phyloP scores from a whole-genome alignment of 2,888 invertebrate genomes.

The Rhamnusium bicolor region DNA sequence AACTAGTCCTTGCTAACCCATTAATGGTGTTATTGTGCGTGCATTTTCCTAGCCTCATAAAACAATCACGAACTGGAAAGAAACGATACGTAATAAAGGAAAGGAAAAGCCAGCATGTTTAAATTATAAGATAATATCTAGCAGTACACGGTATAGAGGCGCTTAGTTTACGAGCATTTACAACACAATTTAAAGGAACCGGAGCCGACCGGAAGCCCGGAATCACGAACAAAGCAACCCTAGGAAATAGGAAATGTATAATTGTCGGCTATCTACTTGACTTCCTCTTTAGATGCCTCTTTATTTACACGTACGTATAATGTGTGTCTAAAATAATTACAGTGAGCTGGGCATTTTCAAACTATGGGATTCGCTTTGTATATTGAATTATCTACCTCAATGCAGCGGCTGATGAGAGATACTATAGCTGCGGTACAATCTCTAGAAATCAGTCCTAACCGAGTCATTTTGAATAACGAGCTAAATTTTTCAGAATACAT shows the following conservation, averaged over 20 bases:
- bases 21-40: background rate
- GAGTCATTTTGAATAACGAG: too few relatives aligned
- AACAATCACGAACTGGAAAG: background rate
- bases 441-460: too few relatives aligned
- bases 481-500: too few relatives aligned
- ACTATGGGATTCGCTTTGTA: background rate
- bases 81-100: background rate
- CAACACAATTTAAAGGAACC: conserved; percentile 47
- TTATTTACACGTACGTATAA: conserved; percentile 42
- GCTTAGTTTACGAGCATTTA: conserved; percentile 38
- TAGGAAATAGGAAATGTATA: conserved; percentile 56
- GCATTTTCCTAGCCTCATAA: background rate
- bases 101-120: conserved; percentile 1
- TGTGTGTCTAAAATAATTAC: conserved; percentile 36
- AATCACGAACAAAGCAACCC: conserved; percentile 52
- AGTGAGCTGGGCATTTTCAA: background rate
- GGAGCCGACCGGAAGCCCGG: conserved; percentile 49
- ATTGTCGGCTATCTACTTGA: conserved; percentile 54
- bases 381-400: background rate
- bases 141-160: background rate
- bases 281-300: conserved; percentile 48
- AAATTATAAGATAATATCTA: conserved; percentile 23
- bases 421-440: too few relatives aligned
- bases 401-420: too few relatives aligned
- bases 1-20: background rate